A percentile compares a stretch with the other conserved stretches of the same genome.
Conservation (phyloP, 2,797 vertebrate genomes). For the Thaleichthys pacificus region DNA sequence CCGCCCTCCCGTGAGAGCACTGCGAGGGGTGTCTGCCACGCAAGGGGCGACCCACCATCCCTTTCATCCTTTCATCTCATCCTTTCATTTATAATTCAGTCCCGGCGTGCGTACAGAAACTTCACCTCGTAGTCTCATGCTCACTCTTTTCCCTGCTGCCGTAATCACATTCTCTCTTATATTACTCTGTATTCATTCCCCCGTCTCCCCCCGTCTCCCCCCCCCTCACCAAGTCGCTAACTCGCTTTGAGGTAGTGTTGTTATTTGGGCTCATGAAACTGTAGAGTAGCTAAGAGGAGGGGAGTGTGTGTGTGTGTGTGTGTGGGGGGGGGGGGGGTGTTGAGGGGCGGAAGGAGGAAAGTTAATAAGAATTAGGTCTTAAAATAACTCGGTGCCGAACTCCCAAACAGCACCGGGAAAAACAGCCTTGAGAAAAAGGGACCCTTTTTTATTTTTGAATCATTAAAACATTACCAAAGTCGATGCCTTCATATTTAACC, state of each 20-base stretch:
- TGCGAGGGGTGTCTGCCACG: constrained; percentile 28
- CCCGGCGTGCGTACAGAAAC: constrained; percentile 18
- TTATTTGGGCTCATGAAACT: neutral
- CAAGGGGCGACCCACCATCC: constrained; percentile 33
- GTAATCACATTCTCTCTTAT: constrained; percentile 40
- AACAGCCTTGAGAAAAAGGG: constrained; percentile 23
- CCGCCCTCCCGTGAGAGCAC: constrained; percentile 28
- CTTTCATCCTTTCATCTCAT: constrained; percentile 57
- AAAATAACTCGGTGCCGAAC: constrained; percentile 36
- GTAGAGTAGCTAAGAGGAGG: neutral
- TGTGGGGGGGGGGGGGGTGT: neutral
- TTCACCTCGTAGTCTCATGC: constrained; percentile 41
- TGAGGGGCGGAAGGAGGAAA: neutral
- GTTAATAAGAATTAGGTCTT: constrained; percentile 19
- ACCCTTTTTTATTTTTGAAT: constrained; percentile 29
- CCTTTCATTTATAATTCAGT: constrained; percentile 56
- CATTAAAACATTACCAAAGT: constrained; percentile 12
- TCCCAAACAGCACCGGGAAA: constrained; percentile 24
- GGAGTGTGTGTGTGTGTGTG: no score
- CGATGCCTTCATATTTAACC: neutral
- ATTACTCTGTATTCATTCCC: constrained; percentile 20
- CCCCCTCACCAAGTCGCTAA: neutral
- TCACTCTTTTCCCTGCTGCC: neutral
- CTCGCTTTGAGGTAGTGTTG: constrained; percentile 9
- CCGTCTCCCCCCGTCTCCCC: neutral